A percentile compares a stretch with the other conserved stretches of the same genome.
phyloP scores from a whole-genome alignment of 2,888 invertebrate genomes.

The Elgonia sp. region DNA sequence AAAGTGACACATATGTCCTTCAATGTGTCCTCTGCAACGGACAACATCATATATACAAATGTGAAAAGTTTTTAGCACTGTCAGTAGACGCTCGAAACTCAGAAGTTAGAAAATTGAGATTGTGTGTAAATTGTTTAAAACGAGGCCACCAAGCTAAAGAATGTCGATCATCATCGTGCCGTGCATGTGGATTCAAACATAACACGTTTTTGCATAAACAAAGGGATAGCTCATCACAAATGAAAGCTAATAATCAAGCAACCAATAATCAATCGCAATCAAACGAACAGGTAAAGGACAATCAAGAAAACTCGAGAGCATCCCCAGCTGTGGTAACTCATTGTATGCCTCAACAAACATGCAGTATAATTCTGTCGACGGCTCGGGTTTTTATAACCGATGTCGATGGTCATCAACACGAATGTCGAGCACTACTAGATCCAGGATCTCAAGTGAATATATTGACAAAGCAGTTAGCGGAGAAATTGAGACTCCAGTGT shows the following conservation, averaged over 20 bases:
- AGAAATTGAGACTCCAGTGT: not conserved
- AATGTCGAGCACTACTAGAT: constrained; percentile 43
- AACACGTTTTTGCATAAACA: constrained; percentile 1
- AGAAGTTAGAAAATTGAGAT: constrained; percentile 8
- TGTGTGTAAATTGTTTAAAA: constrained; percentile 5
- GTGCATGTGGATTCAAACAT: constrained; percentile 38
- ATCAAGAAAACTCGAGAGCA: not conserved
- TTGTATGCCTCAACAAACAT: not conserved
- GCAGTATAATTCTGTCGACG: not conserved
- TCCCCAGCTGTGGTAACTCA: constrained; percentile 1
- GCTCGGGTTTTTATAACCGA: constrained; percentile 21
- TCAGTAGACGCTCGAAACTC: not conserved
- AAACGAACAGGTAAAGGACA: not conserved
- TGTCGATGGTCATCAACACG: constrained; percentile 7
- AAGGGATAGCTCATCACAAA: no score
- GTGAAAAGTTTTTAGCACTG: constrained; percentile 10
- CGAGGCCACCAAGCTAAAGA: not conserved
- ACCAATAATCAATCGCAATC: no score
- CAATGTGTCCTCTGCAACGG: constrained; percentile 4
- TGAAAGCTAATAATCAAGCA: no score
- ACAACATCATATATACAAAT: constrained; percentile 8
- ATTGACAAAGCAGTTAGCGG: not conserved
- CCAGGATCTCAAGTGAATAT: constrained; percentile 34
- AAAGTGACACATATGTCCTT: not conserved
- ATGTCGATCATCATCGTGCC: constrained; percentile 1